A percentile compares a stretch with the other conserved stretches of the same genome.
These are phyloP conservation scores for Rhinopomastus cyanomelas DNA, from an alignment of 2,113 vertebrate species.

Conservation along the genomic window DNA sequence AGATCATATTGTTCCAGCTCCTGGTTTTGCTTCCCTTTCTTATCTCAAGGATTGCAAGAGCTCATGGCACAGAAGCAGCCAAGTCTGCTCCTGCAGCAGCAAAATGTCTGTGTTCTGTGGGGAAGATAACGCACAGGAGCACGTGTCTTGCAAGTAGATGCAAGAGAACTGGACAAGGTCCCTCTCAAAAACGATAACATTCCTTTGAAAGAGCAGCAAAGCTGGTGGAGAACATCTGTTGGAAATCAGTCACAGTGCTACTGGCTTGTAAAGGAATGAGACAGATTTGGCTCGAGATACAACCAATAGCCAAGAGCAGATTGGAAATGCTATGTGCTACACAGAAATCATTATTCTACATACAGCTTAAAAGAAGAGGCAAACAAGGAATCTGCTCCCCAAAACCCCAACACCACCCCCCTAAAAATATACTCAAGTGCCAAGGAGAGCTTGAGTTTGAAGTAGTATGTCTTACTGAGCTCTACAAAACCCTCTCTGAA, in stretches of 20 bases:
- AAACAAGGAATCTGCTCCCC: background rate
- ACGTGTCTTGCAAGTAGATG: rapidly evolving
- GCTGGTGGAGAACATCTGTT: background rate
- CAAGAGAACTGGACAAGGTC: background rate
- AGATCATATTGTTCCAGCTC: background rate
- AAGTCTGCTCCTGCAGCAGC: background rate
- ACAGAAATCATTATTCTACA: background rate
- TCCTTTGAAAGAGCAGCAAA: background rate
- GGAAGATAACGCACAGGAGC: background rate
- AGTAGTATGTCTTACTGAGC: background rate
- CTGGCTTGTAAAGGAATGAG: background rate
- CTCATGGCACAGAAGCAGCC: background rate
- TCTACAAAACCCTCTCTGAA: background rate
- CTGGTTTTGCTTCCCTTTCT: background rate
- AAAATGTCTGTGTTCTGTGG: background rate
- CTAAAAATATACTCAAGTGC: too few species aligned
- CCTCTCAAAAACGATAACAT: background rate
- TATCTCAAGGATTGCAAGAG: background rate
- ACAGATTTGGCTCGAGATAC: background rate
- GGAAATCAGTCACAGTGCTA: background rate
- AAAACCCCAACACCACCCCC: rapidly evolving
- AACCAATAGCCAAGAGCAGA: background rate
- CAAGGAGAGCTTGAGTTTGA: background rate
- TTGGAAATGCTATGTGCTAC: background rate
- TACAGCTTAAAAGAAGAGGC: background rate